Evolutionary conservation across 2,797 vertebrate species (phyloP).

Genomic region (Mionectes olivaceus): DNA sequence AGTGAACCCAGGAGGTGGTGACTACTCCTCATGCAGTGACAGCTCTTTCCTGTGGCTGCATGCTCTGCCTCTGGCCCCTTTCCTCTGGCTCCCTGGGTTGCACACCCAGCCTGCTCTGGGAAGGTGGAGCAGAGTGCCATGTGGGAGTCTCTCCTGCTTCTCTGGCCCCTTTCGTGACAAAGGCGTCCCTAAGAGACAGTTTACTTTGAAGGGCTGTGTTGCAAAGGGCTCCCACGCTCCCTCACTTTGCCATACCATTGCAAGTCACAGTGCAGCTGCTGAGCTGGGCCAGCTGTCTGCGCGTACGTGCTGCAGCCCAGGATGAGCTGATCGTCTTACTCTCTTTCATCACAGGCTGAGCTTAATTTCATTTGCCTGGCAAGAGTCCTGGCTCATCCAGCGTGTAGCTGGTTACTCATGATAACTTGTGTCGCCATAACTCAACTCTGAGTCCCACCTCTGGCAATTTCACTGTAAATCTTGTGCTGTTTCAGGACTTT

Average conservation of each 20-base stretch:
- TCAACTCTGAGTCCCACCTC: neutral
- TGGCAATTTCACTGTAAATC: neutral
- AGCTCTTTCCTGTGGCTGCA: neutral
- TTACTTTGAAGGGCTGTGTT: neutral
- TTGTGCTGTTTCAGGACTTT: neutral
- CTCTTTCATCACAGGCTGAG: neutral
- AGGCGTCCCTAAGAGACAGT: neutral
- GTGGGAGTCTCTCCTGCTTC: neutral
- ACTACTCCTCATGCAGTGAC: neutral
- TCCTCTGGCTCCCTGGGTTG: rapidly evolving
- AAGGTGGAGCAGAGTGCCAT: neutral
- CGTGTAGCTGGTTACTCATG: neutral
- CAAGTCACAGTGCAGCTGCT: neutral
- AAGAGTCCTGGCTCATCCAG: neutral
- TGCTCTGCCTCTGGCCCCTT: rapidly evolving
- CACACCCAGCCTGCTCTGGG: neutral
- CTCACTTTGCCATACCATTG: neutral
- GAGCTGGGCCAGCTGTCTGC: neutral
- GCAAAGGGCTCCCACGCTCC: neutral
- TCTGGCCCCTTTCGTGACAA: neutral
- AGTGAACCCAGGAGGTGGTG: neutral
- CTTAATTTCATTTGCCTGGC: neutral
- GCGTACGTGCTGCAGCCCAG: neutral
- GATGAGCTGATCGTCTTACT: neutral
- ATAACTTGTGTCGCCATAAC: neutral